phyloP scores from a whole-genome alignment of 2,797 vertebrate genomes.

The Spinus olivaceus region DNA sequence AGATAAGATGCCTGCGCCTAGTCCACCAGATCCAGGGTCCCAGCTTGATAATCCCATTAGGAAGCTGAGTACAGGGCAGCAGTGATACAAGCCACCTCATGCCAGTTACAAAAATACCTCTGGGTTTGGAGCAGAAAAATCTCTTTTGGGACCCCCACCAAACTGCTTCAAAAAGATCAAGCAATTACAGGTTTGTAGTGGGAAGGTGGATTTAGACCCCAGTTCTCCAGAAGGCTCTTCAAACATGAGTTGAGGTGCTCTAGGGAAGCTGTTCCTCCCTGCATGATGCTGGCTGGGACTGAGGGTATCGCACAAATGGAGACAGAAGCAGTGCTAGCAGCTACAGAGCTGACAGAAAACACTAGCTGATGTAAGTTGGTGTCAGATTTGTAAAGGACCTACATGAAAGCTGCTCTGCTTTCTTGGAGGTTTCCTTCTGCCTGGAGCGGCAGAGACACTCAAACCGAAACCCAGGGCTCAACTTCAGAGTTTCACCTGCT shows the following conservation, averaged over 20 bases:
- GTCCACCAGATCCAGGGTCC: background rate
- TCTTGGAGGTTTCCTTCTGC: conserved; percentile 26
- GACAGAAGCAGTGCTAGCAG: background rate
- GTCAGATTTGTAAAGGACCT: background rate
- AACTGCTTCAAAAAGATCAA: background rate
- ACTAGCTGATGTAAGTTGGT: background rate
- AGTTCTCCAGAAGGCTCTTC: background rate
- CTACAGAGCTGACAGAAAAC: background rate
- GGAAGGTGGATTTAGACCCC: background rate
- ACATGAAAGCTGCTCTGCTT: background rate
- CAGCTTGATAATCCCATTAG: background rate
- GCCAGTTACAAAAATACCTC: background rate
- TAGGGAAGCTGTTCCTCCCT: background rate
- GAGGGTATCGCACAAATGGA: background rate
- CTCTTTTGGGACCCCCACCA: background rate
- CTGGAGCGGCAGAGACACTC: conserved; percentile 11
- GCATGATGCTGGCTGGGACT: background rate
- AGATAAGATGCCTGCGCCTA: background rate
- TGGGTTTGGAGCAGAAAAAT: background rate
- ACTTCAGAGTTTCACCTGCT: conserved; percentile 43
- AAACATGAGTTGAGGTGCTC: background rate
- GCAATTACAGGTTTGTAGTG: fast-evolving
- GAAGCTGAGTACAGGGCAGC: background rate
- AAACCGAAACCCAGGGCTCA: conserved; percentile 14
- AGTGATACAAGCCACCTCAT: background rate